Percentiles rank a stretch among this genome's conserved stretches.
Conservation (phyloP, 2,797 vertebrate species). For the Hafferia zeledoni region DNA sequence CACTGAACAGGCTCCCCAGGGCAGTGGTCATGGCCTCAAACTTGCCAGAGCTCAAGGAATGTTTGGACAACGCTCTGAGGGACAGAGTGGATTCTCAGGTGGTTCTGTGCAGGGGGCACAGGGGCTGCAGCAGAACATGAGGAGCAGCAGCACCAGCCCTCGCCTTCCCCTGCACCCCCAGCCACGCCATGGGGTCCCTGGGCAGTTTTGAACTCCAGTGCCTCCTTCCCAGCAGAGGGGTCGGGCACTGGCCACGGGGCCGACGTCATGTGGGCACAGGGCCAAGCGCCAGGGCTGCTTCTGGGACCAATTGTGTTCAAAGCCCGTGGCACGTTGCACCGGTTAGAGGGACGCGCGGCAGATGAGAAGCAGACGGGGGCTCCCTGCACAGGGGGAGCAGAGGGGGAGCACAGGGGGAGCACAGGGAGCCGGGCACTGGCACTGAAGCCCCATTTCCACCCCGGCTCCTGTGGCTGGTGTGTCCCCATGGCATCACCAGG, state of each 20-base stretch:
- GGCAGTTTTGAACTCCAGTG: too few relatives aligned
- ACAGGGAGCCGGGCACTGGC: not conserved
- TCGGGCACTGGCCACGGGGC: rapidly evolving
- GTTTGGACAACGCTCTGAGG: not conserved
- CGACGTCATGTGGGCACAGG: rapidly evolving
- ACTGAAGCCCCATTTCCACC: not conserved
- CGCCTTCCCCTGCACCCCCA: rapidly evolving
- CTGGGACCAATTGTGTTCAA: not conserved
- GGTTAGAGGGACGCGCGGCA: rapidly evolving
- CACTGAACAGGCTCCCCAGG: not conserved
- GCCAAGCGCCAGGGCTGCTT: not conserved
- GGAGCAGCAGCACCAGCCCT: not conserved
- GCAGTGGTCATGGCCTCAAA: not conserved
- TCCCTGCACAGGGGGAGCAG: not conserved
- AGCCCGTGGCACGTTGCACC: not conserved
- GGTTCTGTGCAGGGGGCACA: not conserved
- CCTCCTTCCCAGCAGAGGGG: not conserved
- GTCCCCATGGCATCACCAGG: rapidly evolving
- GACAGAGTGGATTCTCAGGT: not conserved
- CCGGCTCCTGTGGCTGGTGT: rapidly evolving
- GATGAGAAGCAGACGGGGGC: not conserved
- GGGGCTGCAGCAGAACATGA: not conserved
- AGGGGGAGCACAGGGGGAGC: not conserved
- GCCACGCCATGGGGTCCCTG: rapidly evolving
- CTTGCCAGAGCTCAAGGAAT: not conserved